phyloP scores from a whole-genome alignment of 2,888 invertebrate genomes.

The Cremastobaeus sp. region DNA sequence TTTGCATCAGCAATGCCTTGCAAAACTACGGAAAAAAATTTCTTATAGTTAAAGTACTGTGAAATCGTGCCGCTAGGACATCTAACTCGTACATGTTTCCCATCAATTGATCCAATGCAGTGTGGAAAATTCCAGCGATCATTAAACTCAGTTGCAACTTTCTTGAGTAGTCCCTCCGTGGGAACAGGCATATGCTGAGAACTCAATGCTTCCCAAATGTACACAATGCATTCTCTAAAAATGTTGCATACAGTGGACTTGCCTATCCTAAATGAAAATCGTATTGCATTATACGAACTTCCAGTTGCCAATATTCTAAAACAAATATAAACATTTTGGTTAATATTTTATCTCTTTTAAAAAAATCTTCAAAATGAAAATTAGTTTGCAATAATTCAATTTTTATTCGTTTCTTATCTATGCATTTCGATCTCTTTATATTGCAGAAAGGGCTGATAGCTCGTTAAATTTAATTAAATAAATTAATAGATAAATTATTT shows the following conservation, averaged over 20 bases:
- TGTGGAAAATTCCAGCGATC: not conserved
- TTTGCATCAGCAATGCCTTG: not conserved
- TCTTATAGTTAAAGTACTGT: not conserved
- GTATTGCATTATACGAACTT: not conserved
- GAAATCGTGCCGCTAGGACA: not conserved
- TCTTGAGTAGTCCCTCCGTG: not conserved
- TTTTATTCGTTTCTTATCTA: too few relatives aligned
- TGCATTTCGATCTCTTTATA: too few relatives aligned
- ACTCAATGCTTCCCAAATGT: not conserved
- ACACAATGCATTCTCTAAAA: not conserved
- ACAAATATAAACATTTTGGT: too few relatives aligned
- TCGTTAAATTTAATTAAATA: too few relatives aligned
- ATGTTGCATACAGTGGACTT: not conserved
- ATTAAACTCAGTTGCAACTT: not conserved
- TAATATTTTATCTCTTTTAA: too few relatives aligned
- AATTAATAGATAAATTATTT: too few relatives aligned
- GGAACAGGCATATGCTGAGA: not conserved
- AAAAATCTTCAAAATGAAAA: too few relatives aligned
- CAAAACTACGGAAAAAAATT: not conserved
- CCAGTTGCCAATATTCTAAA: constrained; percentile 1
- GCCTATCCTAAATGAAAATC: constrained; percentile 1
- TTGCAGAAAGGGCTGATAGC: too few relatives aligned
- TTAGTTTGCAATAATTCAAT: too few relatives aligned
- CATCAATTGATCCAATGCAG: too few relatives aligned
- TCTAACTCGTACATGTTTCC: not conserved